Conservation (phyloP, 2,888 invertebrate genomes). For the Agonopterix subpropinquella region DNA sequence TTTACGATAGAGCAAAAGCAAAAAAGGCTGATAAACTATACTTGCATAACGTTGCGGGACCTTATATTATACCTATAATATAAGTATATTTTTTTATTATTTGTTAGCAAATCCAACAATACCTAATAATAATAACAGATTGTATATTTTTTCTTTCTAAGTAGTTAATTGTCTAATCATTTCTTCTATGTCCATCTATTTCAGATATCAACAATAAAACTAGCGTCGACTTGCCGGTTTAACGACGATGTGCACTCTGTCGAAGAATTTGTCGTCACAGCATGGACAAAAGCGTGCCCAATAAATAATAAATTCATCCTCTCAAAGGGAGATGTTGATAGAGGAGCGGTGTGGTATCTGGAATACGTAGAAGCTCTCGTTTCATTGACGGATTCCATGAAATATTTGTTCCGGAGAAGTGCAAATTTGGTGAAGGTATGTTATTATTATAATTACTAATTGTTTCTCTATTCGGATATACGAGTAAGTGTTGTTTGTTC, state of each 20-base stretch:
- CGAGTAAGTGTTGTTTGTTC: no score
- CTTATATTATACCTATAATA: no score
- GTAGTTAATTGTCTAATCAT: no score
- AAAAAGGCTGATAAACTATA: no score
- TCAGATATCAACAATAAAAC: conserved; percentile 38
- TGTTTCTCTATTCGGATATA: no score
- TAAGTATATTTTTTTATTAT: no score
- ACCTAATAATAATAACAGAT: no score
- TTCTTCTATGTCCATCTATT: no score
- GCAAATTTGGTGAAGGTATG: conserved; percentile 35
- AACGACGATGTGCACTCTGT: conserved; percentile 20
- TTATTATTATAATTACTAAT: background rate
- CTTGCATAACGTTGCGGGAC: no score
- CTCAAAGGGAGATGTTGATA: conserved; percentile 18
- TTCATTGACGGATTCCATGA: conserved; percentile 29
- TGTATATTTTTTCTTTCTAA: no score
- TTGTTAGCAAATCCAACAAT: no score
- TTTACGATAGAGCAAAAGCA: no score
- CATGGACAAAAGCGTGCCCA: conserved; percentile 44
- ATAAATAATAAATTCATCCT: conserved; percentile 15
- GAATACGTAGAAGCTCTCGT: conserved; percentile 37
- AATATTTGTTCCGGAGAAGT: conserved; percentile 22
- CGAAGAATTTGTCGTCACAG: conserved; percentile 27
- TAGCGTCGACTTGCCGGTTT: conserved; percentile 40
- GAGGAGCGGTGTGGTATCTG: conserved; percentile 33